Base-by-base conservation (phyloP, 2,113 vertebrate species). In the Bagarius yarrelli region DNA sequence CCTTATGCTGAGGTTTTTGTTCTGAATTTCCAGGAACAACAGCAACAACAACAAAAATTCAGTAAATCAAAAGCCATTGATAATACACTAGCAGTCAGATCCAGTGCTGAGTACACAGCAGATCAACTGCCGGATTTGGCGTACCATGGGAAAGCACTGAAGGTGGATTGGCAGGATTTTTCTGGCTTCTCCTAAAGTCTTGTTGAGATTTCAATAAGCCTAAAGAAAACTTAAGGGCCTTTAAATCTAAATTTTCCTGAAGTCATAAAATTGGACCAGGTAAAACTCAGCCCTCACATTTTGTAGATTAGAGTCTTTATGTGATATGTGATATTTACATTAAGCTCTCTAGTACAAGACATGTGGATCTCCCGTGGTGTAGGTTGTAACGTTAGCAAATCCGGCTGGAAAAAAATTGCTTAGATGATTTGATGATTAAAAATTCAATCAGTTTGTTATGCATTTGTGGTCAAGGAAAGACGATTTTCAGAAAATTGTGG, bases 121-220 rank as follows among this genome's bases (percentile, higher is more conserved):
- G 52, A 85, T 90, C 83, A 89, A 90, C 89, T 88, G 83, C 27
- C 70, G 90, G 90, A 91, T 92, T 92, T 91, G 81, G 73, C 15
- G 85, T 67, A 59, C 87, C 88, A 90, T 87, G 91, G 89, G 90
- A 93, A 87, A 87, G 83, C 85, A 87, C 59, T 87, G 86, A 87
- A 88, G 88, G 87, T 89, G 85, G 86, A 92, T 91, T 80, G 87
- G 85, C 83, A 76, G 79, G 82, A 74, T 84, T 81, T 53, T 5
- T 80, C 73, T 52, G 70, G 40, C 75, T 83, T 64, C 74, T 85
- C 83, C 85, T 80, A 85, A 82, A 91, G 89, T 91, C 92, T 92
- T 90, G 88, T 90, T 91, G 89, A 90, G 90, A 92, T 93, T 94
- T 89, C 88, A 92, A 93, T 92, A 92, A 93, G 85, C 89, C 88